phyloP scores from a whole-genome alignment of 2,113 vertebrate genomes.

The Fulica atra region DNA sequence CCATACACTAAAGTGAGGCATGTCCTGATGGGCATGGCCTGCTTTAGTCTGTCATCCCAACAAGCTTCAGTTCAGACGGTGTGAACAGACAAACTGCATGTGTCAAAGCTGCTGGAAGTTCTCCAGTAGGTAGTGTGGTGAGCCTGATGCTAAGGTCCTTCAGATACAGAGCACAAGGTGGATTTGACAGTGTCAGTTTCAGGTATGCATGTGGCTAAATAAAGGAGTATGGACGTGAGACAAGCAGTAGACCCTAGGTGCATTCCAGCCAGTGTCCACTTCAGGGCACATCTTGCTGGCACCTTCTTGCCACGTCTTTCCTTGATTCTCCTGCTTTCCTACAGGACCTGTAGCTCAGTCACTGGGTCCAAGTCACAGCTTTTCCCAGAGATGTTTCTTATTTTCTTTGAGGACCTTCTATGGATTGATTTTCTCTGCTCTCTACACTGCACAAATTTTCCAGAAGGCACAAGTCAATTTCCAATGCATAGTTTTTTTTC shows the following conservation, averaged over 20 bases:
- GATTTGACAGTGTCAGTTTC: background rate
- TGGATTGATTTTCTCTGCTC: background rate
- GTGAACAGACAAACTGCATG: background rate
- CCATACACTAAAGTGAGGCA: background rate
- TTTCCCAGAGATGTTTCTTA: background rate
- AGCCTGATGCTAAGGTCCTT: background rate
- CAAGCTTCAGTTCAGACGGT: background rate
- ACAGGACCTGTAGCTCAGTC: background rate
- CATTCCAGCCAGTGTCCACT: background rate
- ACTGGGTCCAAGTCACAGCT: background rate
- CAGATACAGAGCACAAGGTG: background rate
- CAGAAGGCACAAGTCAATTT: background rate
- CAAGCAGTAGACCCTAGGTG: background rate
- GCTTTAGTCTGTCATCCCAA: background rate
- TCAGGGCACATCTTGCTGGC: rapidly evolving
- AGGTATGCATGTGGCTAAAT: rapidly evolving
- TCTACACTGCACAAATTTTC: background rate
- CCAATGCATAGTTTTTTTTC: background rate
- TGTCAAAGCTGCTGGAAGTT: background rate
- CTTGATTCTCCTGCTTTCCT: background rate
- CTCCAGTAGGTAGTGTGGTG: background rate
- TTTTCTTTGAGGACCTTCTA: background rate
- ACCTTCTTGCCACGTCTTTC: background rate
- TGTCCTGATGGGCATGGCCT: background rate
- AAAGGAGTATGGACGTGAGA: rapidly evolving